Evolutionary conservation across 1,140 invertebrate species (phyloP).

Genomic region (Oncopodura yosiiana): DNA sequence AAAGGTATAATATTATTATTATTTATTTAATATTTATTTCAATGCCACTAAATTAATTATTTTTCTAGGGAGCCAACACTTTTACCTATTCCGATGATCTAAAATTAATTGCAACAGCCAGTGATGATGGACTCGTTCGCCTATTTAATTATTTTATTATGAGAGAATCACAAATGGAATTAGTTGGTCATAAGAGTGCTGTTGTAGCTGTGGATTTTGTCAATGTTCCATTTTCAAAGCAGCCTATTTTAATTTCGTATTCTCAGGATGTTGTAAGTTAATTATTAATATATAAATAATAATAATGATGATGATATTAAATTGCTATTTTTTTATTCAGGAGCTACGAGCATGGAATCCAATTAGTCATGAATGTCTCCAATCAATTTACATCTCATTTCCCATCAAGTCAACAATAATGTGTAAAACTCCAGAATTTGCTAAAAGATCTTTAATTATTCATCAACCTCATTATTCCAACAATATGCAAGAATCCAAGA

Average conservation of each 20-base stretch:
- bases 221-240: constrained; percentile 13
- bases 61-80: constrained; percentile 26
- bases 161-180: constrained; percentile 29
- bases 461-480: constrained; percentile 12
- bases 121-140: constrained; percentile 27
- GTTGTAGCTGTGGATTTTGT: constrained; percentile 22
- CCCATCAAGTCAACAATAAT: constrained; percentile 26
- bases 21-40: background rate
- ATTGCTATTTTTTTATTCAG: constrained; percentile 9
- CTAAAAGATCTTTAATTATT: constrained; percentile 16
- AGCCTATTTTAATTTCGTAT: constrained; percentile 24
- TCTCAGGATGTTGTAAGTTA: constrained; percentile 29
- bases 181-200: constrained; percentile 24
- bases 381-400: constrained; percentile 28
- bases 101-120: constrained; percentile 31
- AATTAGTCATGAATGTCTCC: constrained; percentile 25
- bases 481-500: background rate
- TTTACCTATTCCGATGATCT: constrained; percentile 18
- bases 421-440: constrained; percentile 31
- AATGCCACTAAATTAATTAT: background rate
- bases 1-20: constrained; percentile 4
- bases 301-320: background rate
- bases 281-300: background rate
- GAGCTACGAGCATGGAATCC: constrained; percentile 34
- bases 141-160: constrained; percentile 30